phyloP scores from a whole-genome alignment of 2,113 vertebrate genomes.

The Notiomystis cincta region DNA sequence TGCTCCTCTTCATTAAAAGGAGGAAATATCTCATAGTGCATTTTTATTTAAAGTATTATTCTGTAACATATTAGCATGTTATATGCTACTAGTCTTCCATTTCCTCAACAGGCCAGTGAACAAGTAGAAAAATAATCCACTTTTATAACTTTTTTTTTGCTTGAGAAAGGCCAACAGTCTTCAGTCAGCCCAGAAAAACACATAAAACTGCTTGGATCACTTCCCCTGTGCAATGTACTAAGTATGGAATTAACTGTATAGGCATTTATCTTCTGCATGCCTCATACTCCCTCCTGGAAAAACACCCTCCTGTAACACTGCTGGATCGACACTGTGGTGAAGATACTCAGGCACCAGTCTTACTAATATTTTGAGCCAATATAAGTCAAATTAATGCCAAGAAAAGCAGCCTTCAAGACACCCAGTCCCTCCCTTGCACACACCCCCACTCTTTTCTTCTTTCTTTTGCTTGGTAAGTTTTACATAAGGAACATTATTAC shows the following conservation, averaged over 20 bases:
- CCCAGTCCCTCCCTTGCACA: background rate
- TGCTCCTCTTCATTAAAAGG: background rate
- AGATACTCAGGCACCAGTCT: background rate
- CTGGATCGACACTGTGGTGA: background rate
- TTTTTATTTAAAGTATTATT: background rate
- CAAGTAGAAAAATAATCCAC: background rate
- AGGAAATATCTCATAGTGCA: background rate
- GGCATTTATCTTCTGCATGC: background rate
- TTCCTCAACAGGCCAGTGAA: background rate
- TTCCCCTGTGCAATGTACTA: background rate
- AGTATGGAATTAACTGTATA: background rate
- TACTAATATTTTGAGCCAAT: background rate
- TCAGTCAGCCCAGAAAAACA: background rate
- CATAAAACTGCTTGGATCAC: background rate
- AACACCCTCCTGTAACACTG: background rate
- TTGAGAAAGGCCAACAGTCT: background rate
- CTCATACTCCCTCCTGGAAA: background rate
- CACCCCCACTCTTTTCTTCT: background rate
- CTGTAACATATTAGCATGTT: background rate
- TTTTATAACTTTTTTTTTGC: background rate
- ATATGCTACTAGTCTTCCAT: background rate
- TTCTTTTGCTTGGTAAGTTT: background rate
- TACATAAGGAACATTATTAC: background rate
- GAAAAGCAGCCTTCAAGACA: background rate
- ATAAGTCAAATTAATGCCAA: background rate